These are phyloP conservation scores for Halcyon chelicuti DNA, from an alignment of 2,797 vertebrate genomes.

Conservation along the genomic window DNA sequence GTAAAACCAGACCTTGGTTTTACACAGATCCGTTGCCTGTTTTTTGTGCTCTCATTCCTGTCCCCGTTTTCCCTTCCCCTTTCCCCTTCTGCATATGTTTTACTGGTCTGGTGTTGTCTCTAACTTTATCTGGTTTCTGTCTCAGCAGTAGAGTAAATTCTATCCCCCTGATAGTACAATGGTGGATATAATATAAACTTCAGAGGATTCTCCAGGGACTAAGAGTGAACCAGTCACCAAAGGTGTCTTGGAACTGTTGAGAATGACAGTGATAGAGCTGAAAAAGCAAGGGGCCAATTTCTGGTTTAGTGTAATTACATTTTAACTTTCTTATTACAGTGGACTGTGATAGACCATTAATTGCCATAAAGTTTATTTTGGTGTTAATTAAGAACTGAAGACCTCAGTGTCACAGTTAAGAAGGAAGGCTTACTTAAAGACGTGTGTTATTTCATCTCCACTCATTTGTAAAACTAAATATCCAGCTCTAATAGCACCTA, in stretches of 20 bases:
- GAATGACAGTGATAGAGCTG: slow-evolving; percentile 44
- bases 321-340: slow-evolving; percentile 60
- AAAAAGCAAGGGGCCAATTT: slow-evolving; percentile 45
- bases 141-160: slow-evolving; percentile 72
- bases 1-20: slow-evolving; percentile 39
- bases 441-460: slow-evolving; percentile 38
- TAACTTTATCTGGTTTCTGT: slow-evolving; percentile 72
- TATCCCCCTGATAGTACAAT: slow-evolving; percentile 67
- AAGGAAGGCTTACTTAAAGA: slow-evolving; percentile 52
- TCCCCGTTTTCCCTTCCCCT: slow-evolving; percentile 49
- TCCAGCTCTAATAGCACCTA: slow-evolving; percentile 62
- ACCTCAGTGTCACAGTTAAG: slow-evolving; percentile 43
- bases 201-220: slow-evolving; percentile 71
- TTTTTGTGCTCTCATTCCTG: slow-evolving; percentile 49
- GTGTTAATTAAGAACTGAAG: slow-evolving; percentile 51
- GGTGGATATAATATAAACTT: slow-evolving; percentile 61
- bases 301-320: slow-evolving; percentile 20
- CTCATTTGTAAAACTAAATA: slow-evolving; percentile 55
- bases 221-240: slow-evolving; percentile 62
- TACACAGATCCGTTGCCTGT: slow-evolving; percentile 47
- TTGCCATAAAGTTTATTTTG: slow-evolving; percentile 55
- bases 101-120: slow-evolving; percentile 66
- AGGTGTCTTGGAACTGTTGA: slow-evolving; percentile 62
- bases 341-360: slow-evolving; percentile 44
- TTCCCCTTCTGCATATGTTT: slow-evolving; percentile 54